These are phyloP conservation scores for Brachionus manjavacas DNA, from an alignment of 1,140 invertebrate genomes.

Conservation along the genomic window DNA sequence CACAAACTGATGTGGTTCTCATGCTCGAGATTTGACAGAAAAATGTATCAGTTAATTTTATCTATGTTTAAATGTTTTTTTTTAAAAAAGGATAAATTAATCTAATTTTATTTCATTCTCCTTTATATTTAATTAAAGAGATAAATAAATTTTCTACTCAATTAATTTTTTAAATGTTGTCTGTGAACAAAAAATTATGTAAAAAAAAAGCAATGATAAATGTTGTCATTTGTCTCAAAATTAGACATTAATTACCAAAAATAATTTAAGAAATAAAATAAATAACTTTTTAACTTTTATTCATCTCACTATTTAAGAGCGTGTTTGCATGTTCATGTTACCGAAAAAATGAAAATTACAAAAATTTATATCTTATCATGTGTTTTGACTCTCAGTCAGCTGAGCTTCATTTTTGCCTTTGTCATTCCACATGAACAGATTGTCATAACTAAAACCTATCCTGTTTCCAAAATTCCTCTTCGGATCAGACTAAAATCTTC, in stretches of 20 bases:
- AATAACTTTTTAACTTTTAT: background rate
- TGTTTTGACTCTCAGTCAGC: background rate
- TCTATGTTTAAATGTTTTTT: too few relatives aligned
- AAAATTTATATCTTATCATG: background rate
- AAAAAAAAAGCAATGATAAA: background rate
- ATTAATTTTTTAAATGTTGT: background rate
- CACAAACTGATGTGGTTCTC: too few relatives aligned
- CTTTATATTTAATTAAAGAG: too few relatives aligned
- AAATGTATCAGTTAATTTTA: too few relatives aligned
- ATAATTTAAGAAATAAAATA: background rate
- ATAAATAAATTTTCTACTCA: background rate
- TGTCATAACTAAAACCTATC: background rate
- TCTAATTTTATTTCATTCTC: too few relatives aligned
- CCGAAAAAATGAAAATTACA: background rate
- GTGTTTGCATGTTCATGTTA: background rate
- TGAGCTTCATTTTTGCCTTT: background rate
- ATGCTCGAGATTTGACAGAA: too few relatives aligned
- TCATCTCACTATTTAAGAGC: background rate
- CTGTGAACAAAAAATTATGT: too few relatives aligned
- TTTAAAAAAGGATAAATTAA: too few relatives aligned
- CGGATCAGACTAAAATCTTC: background rate
- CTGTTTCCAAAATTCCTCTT: background rate
- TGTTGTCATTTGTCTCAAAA: background rate
- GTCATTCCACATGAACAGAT: background rate
- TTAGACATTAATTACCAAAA: background rate